phyloP scores from a whole-genome alignment of 2,888 invertebrate genomes.

The Hypercompe scribonia region DNA sequence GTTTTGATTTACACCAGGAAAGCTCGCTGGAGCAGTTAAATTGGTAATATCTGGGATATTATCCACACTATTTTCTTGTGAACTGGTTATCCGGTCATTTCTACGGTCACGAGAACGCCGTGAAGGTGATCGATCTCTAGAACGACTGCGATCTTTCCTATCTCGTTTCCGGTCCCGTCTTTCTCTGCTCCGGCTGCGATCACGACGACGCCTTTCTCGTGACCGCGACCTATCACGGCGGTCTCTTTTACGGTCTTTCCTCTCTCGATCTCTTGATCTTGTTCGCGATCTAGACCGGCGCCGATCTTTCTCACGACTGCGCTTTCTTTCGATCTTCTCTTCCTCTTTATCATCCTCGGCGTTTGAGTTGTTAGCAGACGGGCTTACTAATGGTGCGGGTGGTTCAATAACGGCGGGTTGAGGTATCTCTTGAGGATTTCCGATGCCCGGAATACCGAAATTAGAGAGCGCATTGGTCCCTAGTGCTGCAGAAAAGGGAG shows the following conservation, averaged over 20 bases:
- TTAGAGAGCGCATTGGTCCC: constrained; percentile 62
- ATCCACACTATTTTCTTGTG: constrained; percentile 63
- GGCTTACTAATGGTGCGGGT: constrained; percentile 71
- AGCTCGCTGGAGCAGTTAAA: constrained; percentile 40
- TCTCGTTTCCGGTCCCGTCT: constrained; percentile 80
- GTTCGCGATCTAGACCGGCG: constrained; percentile 71
- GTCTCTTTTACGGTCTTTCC: constrained; percentile 80
- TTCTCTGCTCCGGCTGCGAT: constrained; percentile 88
- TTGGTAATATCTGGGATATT: constrained; percentile 38
- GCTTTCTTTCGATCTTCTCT: constrained; percentile 63
- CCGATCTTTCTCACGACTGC: constrained; percentile 70
- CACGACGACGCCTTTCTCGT: constrained; percentile 86
- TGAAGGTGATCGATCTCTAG: constrained; percentile 83
- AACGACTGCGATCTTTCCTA: constrained; percentile 84
- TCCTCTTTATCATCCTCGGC: constrained; percentile 68
- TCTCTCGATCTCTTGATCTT: constrained; percentile 71
- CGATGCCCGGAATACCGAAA: constrained; percentile 78
- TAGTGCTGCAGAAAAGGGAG: constrained; percentile 72
- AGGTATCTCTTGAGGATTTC: constrained; percentile 79
- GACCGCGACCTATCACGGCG: constrained; percentile 85
- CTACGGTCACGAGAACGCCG: constrained; percentile 84
- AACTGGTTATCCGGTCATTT: constrained; percentile 75
- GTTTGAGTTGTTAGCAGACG: constrained; percentile 58
- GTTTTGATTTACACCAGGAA: constrained; percentile 40
- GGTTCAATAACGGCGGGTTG: constrained; percentile 83